Conservation (phyloP, 2,888 invertebrate species). For the Quadriops clusia region DNA sequence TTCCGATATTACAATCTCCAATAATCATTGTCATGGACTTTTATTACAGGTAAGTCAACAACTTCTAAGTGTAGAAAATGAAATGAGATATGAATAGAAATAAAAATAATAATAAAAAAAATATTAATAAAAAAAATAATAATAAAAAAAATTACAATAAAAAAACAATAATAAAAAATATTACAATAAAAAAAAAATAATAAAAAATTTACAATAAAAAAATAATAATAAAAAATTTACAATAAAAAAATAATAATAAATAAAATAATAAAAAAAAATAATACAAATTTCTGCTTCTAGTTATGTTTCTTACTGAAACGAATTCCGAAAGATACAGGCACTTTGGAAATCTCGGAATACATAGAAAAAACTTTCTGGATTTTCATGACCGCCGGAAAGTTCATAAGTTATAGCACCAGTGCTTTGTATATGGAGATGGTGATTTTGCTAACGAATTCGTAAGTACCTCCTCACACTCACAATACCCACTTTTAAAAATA, state of each 20-base stretch:
- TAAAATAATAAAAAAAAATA: too few species aligned
- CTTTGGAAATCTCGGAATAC: slow-evolving; percentile 12
- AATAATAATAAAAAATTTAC: too few species aligned
- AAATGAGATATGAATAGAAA: slow-evolving; percentile 4
- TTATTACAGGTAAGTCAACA: slow-evolving; percentile 45
- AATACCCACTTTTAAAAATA: not conserved
- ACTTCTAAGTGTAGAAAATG: slow-evolving; percentile 4
- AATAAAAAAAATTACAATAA: too few species aligned
- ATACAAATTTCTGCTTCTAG: too few species aligned
- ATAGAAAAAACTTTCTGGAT: slow-evolving; percentile 21
- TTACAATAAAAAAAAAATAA: too few species aligned
- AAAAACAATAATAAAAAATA: too few species aligned
- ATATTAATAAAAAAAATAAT: too few species aligned
- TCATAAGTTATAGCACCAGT: slow-evolving; percentile 26
- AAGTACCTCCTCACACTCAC: slow-evolving; percentile 8
- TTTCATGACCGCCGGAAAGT: slow-evolving; percentile 20
- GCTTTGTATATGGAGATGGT: slow-evolving; percentile 29
- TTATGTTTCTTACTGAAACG: too few species aligned
- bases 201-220: too few species aligned
- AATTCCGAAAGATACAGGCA: too few species aligned
- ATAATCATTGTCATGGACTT: slow-evolving; percentile 55
- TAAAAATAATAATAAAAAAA: too few species aligned
- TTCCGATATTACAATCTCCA: slow-evolving; percentile 24
- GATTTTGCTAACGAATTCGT: slow-evolving; percentile 19
- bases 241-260: too few species aligned